Evolutionary conservation across 2,113 vertebrate genomes (phyloP).

Genomic region (Capricornis sumatraensis): DNA sequence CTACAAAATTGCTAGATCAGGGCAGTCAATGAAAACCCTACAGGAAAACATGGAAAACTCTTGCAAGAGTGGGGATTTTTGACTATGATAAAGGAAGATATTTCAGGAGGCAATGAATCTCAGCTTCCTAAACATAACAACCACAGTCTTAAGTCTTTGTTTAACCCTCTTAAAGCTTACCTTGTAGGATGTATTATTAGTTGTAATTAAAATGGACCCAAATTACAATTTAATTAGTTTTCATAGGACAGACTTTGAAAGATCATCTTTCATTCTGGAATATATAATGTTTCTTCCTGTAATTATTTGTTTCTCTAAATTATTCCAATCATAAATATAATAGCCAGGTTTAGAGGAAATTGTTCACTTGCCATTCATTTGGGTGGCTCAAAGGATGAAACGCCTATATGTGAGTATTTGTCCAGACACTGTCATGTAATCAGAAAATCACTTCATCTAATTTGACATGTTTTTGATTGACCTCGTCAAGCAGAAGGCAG

Average conservation of each 20-base stretch:
- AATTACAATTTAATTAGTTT: slow-evolving; percentile 77
- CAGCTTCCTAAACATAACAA: slow-evolving; percentile 37
- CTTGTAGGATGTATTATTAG: slow-evolving; percentile 59
- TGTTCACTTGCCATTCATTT: not conserved
- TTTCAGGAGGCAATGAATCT: slow-evolving; percentile 41
- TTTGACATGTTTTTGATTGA: not conserved
- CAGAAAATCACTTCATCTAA: slow-evolving; percentile 20
- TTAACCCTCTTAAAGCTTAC: slow-evolving; percentile 61
- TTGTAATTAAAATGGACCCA: slow-evolving; percentile 75
- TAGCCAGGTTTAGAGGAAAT: not conserved
- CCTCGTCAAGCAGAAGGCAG: not conserved
- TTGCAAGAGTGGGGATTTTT: not conserved
- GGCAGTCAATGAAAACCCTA: slow-evolving; percentile 30
- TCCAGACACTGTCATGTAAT: slow-evolving; percentile 35
- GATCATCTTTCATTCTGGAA: slow-evolving; percentile 30
- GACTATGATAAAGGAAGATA: not conserved
- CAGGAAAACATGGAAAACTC: not conserved
- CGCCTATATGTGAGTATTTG: slow-evolving; percentile 31
- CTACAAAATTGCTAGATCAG: slow-evolving; percentile 11
- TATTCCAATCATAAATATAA: slow-evolving; percentile 25
- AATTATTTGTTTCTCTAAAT: slow-evolving; percentile 40
- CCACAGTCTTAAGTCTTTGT: slow-evolving; percentile 52
- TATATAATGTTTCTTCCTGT: not conserved
- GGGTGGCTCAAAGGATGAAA: not conserved
- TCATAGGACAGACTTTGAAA: slow-evolving; percentile 10